Base-by-base conservation (phyloP, 2,113 vertebrate species). In the Pelmatolapia mariae region DNA sequence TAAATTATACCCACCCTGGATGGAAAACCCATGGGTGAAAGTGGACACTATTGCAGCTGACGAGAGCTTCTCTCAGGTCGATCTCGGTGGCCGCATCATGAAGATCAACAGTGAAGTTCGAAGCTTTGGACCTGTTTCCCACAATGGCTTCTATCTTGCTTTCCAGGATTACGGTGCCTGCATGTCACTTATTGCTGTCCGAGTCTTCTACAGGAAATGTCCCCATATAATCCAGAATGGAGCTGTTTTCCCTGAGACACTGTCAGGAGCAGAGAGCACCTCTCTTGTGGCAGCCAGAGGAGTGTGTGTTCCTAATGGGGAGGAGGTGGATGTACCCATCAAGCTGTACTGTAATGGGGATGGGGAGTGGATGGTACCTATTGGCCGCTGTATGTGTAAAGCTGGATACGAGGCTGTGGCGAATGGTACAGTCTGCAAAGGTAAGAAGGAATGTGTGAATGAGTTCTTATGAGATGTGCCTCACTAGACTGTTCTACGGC, bases 131-230 rank as follows among this genome's bases (percentile, higher is more conserved):
- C 98, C 98, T 0, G 98, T 99, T 76, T 99, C 98, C 45, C 97
- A 96, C 84, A 97, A 87, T 0, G 98, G 98, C 43, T 99, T 99
- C 96, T 99, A 98, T 93, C 94, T 99, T 91, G 98, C 98, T 66
- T 99, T 99, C 95, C 98, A 99, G 97, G 98, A 99, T 94, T 99
- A 99, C 0, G 98, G 98, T 0, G 97, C 98, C 85, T 99, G 98
- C 95, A 99, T 99, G 98, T 99, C 98, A 4, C 95, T 99, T 71
- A 99, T 99, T 0, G 98, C 98, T 0, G 98, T 99, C 45, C 96
- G 97, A 0, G 98, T 99, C 89, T 99, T 97, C 95, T 99, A 98
- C 96, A 96, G 98, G 78, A 99, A 99, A 89, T 99, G 98, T 85
- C 97, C 98, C 6, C 93, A 96, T 0, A 87, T 98, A 5, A 96